Evolutionary conservation across 2,797 vertebrate species (phyloP), one percentile per base, ranked within the genome.

Genomic region (Jordanella pulchra): DNA sequence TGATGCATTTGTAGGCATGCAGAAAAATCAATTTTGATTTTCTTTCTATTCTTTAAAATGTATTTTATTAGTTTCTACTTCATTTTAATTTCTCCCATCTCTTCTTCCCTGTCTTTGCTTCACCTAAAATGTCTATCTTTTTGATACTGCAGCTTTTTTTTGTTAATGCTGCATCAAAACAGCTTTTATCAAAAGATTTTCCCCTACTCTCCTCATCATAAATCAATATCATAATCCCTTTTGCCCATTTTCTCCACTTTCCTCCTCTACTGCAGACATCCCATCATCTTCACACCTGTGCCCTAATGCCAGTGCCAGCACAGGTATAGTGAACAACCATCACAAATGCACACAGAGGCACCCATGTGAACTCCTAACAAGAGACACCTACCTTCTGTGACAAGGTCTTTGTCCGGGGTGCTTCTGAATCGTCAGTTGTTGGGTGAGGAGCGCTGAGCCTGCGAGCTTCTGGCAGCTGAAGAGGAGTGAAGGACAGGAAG

Each of bases 401-500:
- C 79, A 67, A 79, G 72, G 88, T 89, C 80, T 89, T 84, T 44
- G 89, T 92, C 89, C 82, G 73, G 58, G 63, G 81, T 82, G 84
- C 79, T 84, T 85, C 86, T 84, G 89, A 82, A 82, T 81, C 83
- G 79, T 92, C 84, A 75, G 83, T 65, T 81, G 77, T 58, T 77
- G 87, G 70, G 78, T 73, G 81, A 63, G 81, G 84, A 85, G 83
- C 54, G 23, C 50, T 2, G 54, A 87, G 86, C 76, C 70, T 13
- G 72, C 30, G 28, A 85, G 87, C 89, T 82, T 89, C 91, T 86
- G 86, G 85, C 60, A 65, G 86, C 84, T 71, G 69, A 54, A 77
- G 80, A 77, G 67, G 85, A 87, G 80, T 85, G 77, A 77, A 86
- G 84, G 82, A 81, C 67, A 80, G 84, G 72, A 55, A 83, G 67